Percentiles rank a stretch among this genome's conserved stretches.
Conservation (phyloP, 2,888 invertebrate species). For the Chrysolina haemoptera region DNA sequence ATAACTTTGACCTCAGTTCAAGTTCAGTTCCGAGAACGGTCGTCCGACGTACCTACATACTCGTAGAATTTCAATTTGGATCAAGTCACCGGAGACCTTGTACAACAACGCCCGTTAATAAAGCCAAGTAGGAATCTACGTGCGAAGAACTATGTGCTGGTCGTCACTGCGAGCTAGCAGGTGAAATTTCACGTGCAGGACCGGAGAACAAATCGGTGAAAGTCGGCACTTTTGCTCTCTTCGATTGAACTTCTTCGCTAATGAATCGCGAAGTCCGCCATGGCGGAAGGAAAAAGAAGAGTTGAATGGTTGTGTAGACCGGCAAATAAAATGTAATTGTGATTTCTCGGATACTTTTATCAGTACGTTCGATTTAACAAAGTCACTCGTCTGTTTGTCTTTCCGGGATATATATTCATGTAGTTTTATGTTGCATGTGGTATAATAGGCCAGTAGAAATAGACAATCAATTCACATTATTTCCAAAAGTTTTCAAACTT, state of each 20-base stretch:
- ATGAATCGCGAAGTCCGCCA: constrained; percentile 16
- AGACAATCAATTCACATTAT: too few relatives aligned
- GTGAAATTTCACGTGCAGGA: constrained; percentile 26
- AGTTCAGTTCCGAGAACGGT: constrained; percentile 26
- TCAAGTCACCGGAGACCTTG: constrained; percentile 26
- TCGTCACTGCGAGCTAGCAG: constrained; percentile 9
- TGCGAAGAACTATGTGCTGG: constrained; percentile 25
- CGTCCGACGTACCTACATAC: constrained; percentile 17
- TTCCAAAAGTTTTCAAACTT: too few relatives aligned
- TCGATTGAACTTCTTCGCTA: constrained; percentile 23
- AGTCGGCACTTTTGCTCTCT: constrained; percentile 30
- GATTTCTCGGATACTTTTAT: too few relatives aligned
- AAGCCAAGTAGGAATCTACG: constrained; percentile 7
- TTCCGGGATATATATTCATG: too few relatives aligned
- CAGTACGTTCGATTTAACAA: too few relatives aligned
- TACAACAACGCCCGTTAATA: constrained; percentile 3
- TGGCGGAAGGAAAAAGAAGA: not conserved
- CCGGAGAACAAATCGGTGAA: constrained; percentile 25
- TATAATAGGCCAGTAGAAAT: too few relatives aligned
- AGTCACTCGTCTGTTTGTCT: too few relatives aligned
- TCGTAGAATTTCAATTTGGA: constrained; percentile 24
- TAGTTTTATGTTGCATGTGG: too few relatives aligned
- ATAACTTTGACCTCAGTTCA: constrained; percentile 25
- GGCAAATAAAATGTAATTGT: not conserved
- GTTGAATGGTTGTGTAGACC: not conserved